These are phyloP conservation scores for Dendrolimus houi DNA, from an alignment of 2,888 invertebrate species.

Conservation along the genomic window DNA sequence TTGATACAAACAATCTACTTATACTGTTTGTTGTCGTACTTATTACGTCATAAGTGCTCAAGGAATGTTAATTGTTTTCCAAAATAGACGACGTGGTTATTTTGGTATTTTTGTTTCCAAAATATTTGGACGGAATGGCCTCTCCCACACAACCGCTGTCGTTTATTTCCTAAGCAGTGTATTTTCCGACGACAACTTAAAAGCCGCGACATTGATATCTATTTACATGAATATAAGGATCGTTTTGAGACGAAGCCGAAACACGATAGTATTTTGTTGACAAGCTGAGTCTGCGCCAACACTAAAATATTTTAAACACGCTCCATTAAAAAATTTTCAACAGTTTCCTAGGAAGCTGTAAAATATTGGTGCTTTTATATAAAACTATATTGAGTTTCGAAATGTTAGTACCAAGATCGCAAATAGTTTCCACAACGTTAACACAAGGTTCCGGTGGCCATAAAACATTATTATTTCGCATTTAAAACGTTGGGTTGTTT, in stretches of 20 bases:
- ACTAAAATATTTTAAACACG: neutral
- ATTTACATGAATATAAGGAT: slow-evolving; percentile 10
- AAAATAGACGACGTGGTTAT: slow-evolving; percentile 21
- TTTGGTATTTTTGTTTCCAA: slow-evolving; percentile 48
- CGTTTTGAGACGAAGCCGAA: slow-evolving; percentile 8
- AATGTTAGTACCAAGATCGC: neutral
- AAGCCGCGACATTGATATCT: slow-evolving; percentile 16
- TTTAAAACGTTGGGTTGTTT: slow-evolving; percentile 3
- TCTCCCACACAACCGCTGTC: slow-evolving; percentile 44
- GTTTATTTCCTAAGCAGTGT: slow-evolving; percentile 39
- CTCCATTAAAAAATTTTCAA: neutral
- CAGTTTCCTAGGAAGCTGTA: neutral
- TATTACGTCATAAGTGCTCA: slow-evolving; percentile 16
- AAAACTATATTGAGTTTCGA: neutral
- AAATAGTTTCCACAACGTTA: neutral
- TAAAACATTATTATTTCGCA: neutral
- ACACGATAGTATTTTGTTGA: slow-evolving; percentile 9
- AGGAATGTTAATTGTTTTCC: slow-evolving; percentile 9
- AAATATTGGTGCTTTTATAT: neutral
- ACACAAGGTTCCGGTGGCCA: neutral
- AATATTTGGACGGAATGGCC: slow-evolving; percentile 19
- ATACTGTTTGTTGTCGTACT: slow-evolving; percentile 13
- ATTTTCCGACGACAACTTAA: slow-evolving; percentile 12
- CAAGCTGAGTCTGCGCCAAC: slow-evolving; percentile 10
- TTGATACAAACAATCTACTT: slow-evolving; percentile 3